A percentile compares a stretch with the other conserved stretches of the same genome.
Evolutionary conservation across 1,140 invertebrate genomes (phyloP).

Genomic region (Zaprionus lachaisei): DNA sequence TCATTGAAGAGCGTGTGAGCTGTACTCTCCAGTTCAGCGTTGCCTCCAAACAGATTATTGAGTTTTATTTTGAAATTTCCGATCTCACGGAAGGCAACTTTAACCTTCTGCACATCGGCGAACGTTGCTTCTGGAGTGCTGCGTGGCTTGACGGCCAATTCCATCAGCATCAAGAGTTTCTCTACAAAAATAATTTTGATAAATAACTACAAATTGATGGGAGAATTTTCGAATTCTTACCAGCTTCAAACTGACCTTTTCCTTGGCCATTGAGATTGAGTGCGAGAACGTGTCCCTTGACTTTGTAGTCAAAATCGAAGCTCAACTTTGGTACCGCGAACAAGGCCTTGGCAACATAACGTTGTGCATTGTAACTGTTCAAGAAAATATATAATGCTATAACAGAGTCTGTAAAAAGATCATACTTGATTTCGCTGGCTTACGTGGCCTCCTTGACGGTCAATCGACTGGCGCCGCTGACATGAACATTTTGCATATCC

Average conservation of each 20-base stretch:
- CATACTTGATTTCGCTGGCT: not conserved
- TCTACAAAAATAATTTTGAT: constrained; percentile 72
- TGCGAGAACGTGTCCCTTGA: constrained; percentile 88
- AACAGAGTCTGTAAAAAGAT: not conserved
- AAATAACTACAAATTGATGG: too few relatives aligned
- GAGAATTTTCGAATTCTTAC: constrained; percentile 83
- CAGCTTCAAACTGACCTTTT: constrained; percentile 88
- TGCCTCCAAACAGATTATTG: constrained; percentile 55
- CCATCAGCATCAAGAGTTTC: constrained; percentile 86
- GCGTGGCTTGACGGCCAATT: constrained; percentile 86
- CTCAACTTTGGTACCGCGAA: constrained; percentile 86
- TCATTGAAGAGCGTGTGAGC: constrained; percentile 88
- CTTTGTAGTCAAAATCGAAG: constrained; percentile 89
- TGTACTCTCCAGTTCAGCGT: constrained; percentile 85
- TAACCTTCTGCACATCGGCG: constrained; percentile 85
- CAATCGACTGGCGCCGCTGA: constrained; percentile 45
- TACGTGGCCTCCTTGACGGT: constrained; percentile 54
- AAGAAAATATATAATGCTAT: not conserved
- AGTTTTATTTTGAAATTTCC: constrained; percentile 66
- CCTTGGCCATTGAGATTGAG: constrained; percentile 89
- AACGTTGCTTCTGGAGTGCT: constrained; percentile 86
- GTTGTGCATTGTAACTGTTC: constrained; percentile 47
- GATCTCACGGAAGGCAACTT: constrained; percentile 55
- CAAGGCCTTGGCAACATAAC: constrained; percentile 43
- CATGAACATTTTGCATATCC: constrained; percentile 58